Evolutionary conservation across 2,888 invertebrate genomes (phyloP).

Genomic region (Drosophila multiciliata): DNA sequence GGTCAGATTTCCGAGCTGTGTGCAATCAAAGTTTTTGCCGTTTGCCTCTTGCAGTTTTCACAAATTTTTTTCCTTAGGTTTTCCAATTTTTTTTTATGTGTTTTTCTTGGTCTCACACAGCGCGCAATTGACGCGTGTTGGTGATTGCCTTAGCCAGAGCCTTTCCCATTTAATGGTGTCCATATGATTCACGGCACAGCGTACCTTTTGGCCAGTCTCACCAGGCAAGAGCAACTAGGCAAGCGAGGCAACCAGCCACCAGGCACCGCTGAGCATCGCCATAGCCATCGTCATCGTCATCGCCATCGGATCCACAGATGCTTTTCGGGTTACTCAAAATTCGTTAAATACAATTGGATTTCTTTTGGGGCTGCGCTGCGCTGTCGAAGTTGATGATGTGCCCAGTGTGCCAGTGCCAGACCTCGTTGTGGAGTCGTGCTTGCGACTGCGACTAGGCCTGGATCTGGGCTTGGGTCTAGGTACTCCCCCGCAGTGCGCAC

Average conservation of each 20-base stretch:
- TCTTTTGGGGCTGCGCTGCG: conserved; percentile 61
- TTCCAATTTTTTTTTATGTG: conserved; percentile 16
- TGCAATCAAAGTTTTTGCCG: conserved; percentile 50
- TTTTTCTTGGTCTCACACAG: conserved; percentile 72
- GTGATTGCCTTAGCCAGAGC: conserved; percentile 69
- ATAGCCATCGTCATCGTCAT: conserved; percentile 42
- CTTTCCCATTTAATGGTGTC: conserved; percentile 80
- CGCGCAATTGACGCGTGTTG: conserved; percentile 79
- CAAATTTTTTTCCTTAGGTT: conserved; percentile 28
- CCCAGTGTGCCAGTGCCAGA: conserved; percentile 55
- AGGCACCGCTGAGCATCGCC: conserved; percentile 37
- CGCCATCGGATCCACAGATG: conserved; percentile 50
- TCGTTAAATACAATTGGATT: conserved; percentile 82
- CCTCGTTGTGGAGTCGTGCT: conserved; percentile 63
- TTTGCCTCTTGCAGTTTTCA: conserved; percentile 43
- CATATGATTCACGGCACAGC: conserved; percentile 81
- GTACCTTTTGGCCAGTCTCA: conserved; percentile 54
- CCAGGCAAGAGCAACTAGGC: conserved; percentile 15
- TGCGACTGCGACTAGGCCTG: conserved; percentile 16
- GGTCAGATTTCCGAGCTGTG: conserved; percentile 45
- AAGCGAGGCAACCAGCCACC: conserved; percentile 19
- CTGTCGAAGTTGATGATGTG: conserved; percentile 76
- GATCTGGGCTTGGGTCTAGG: conserved; percentile 35
- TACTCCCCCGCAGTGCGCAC: conserved; percentile 75
- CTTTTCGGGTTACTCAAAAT: conserved; percentile 69